Evolutionary conservation across 1,140 invertebrate species (phyloP), one percentile per base, ranked within the genome.

Genomic region (Zaprionus nigranus): DNA sequence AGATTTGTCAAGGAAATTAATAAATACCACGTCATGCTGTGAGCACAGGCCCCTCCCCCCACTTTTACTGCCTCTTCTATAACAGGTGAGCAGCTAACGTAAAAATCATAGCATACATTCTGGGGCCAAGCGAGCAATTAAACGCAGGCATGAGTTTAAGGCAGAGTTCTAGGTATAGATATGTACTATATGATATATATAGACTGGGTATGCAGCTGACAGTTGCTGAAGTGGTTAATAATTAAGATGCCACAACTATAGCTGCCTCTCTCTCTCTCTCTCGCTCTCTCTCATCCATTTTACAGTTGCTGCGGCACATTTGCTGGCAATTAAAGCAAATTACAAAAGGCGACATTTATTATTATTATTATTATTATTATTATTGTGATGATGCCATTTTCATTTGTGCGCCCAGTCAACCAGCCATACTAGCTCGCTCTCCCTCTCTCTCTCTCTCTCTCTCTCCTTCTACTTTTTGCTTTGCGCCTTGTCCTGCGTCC

Each of bases 1-100:
- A 90, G 85, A 90, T 90, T 90, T 90, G 85, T 90, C 85, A 90
- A 90, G 78, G 85, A 90, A 90, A 90, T 90, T 90, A 90, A 90
- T 90, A 90, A 90, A 90, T 85, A 90, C 85, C 79, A 79, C 82
- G 79, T 90, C 85, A 90, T 77, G 85, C 85, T 72, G 85, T 40
- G 85, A 49, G 46, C 46, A 17, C 40, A n/a, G 11, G 1, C 58
- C 20, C 5, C 46, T 5, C 13, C 28, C n/a, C 30, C 0, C 22
- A 1, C 17, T 20, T 11, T 22, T 5, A 13, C 62, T 56, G 46
- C 22, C 54, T 17, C 38, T 51, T 9, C n/a, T 12, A 11, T 9
- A 7, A 2, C 62, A 72, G 61, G 38, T 66, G 26, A 62, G 24
- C 15, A 17, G 9, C 22, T 15, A 5, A 12, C 9, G 30, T 40